Evolutionary conservation across 2,797 vertebrate species (phyloP).

Genomic region (Parauchenoglanis ngamensis): DNA sequence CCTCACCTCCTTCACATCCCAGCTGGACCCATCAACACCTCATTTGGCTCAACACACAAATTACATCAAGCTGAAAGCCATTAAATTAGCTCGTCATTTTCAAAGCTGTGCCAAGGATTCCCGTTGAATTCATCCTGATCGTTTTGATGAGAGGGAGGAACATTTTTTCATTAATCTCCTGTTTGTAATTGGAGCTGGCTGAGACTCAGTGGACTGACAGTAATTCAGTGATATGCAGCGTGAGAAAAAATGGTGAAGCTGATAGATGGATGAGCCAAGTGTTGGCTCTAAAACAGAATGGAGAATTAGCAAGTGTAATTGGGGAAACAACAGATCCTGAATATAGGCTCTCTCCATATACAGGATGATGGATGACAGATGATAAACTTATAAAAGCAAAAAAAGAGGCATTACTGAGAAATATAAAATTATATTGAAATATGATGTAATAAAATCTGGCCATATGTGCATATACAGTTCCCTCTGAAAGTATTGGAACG

Average conservation of each 20-base stretch:
- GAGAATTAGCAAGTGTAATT: conserved; percentile 46
- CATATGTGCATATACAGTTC: background rate
- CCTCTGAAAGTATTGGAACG: background rate
- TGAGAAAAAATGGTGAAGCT: conserved; percentile 46
- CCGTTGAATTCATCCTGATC: conserved; percentile 54
- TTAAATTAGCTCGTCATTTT: conserved; percentile 51
- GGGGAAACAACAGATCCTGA: conserved; percentile 36
- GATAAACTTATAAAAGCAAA: background rate
- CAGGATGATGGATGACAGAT: background rate
- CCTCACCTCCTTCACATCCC: conserved; percentile 40
- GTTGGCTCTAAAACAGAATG: conserved; percentile 35
- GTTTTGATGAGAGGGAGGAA: conserved; percentile 43
- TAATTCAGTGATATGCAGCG: conserved; percentile 48
- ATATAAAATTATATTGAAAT: background rate
- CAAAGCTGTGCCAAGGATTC: conserved; percentile 46
- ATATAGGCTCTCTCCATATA: conserved; percentile 12
- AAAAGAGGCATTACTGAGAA: background rate
- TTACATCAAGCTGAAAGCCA: conserved; percentile 52
- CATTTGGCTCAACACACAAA: conserved; percentile 47
- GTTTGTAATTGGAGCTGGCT: conserved; percentile 52
- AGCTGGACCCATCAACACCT: conserved; percentile 43
- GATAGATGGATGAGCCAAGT: conserved; percentile 49
- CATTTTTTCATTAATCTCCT: conserved; percentile 51
- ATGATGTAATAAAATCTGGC: conserved; percentile 7
- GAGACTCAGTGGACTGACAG: conserved; percentile 42